phyloP scores from a whole-genome alignment of 2,797 vertebrate species.

The Alectoris magna region DNA sequence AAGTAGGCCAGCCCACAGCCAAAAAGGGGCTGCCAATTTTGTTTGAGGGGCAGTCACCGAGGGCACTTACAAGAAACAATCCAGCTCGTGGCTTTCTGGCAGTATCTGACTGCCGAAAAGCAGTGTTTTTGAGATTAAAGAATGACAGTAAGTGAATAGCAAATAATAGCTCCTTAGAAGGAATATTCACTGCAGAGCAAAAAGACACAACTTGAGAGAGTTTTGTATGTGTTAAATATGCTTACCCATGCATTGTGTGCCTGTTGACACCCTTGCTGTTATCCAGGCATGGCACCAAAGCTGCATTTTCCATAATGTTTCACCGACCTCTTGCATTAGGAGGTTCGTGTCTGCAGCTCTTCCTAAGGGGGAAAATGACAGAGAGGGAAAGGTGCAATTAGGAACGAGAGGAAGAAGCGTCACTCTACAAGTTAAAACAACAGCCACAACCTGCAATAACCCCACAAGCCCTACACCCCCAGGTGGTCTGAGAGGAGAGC shows the following conservation, averaged over 20 bases:
- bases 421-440: background rate
- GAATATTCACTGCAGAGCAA: background rate
- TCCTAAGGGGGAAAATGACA: background rate
- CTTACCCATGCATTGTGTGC: accelerated
- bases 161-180: background rate
- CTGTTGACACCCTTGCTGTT: background rate
- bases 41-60: background rate
- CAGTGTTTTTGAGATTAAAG: background rate
- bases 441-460: background rate
- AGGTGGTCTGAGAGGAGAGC: background rate
- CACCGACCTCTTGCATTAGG: background rate
- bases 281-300: background rate
- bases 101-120: background rate
- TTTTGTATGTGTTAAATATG: background rate
- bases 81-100: background rate
- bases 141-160: accelerated
- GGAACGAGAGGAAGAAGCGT: background rate
- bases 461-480: background rate
- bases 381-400: background rate
- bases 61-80: background rate
- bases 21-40: background rate
- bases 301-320: accelerated
- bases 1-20: background rate
- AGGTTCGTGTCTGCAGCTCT: background rate
- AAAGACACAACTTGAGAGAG: background rate